phyloP scores from a whole-genome alignment of 2,797 vertebrate genomes.

The Cossypha caffra region DNA sequence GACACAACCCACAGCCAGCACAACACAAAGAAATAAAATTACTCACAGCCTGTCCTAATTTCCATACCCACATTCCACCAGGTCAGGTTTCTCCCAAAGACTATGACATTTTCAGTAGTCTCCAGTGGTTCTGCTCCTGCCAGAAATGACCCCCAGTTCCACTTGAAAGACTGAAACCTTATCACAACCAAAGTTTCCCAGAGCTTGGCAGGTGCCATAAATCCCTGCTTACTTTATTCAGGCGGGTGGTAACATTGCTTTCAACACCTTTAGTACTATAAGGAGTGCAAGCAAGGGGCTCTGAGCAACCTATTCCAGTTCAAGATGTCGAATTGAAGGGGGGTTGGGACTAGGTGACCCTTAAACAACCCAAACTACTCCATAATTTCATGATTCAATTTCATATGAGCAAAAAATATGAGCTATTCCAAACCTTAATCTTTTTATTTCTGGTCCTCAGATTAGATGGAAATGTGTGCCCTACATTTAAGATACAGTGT shows the following conservation, averaged over 20 bases:
- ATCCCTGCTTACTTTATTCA: background rate
- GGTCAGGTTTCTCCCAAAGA: background rate
- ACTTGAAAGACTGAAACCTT: background rate
- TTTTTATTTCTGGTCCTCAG: background rate
- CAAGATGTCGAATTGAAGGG: background rate
- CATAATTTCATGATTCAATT: background rate
- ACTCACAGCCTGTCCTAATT: background rate
- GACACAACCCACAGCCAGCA: background rate
- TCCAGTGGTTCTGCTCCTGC: background rate
- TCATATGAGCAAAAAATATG: background rate
- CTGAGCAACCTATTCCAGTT: background rate
- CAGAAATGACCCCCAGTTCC: background rate
- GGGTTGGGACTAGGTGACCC: background rate
- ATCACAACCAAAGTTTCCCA: background rate
- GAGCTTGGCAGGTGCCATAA: background rate
- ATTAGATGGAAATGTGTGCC: background rate
- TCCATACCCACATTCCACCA: rapidly evolving
- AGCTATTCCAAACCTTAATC: background rate
- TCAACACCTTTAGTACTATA: background rate
- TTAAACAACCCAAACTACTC: background rate
- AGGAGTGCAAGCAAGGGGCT: background rate
- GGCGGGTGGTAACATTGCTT: background rate
- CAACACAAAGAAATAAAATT: background rate
- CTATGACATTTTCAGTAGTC: background rate
- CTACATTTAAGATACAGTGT: background rate